Base-by-base conservation (phyloP, 2,113 vertebrate genomes). In the Sinocyclocheilus rhinocerous region DNA sequence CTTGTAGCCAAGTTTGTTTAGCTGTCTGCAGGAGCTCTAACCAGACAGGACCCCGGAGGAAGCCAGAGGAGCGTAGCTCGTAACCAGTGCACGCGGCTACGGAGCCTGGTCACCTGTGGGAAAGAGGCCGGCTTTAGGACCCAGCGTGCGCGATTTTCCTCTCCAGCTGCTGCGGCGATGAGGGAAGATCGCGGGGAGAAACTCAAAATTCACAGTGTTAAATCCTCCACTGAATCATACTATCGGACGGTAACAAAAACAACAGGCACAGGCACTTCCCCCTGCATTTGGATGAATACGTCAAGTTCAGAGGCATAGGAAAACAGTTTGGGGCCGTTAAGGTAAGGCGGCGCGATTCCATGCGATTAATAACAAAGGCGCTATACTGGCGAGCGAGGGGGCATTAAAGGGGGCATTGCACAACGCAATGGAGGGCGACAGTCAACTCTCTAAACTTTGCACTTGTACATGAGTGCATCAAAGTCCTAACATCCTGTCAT, bases 151-250 rank as follows among this genome's bases (percentile, higher is more conserved):
- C 95, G 94, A 95, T 95, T 93, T 90, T 93, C 93, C 93, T 95
- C 94, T 95, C 95, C 95, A 96, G 95, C 95, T 96, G 94, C 95
- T 95, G 95, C 95, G 94, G 94, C 95, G 94, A 94, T 94, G 94
- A 95, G 94, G 91, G 94, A 94, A 95, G 94, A 96, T 94, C 93
- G 94, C 94, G 94, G 93, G 93, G 94, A 95, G 93, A 92, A 96
- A 91, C 93, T 91, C 92, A 92, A 93, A 94, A 93, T 93, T 91
- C 92, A 92, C 88, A 89, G 92, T 91, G 93, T 94, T 92, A 90
- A 92, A 92, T 90, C 89, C 91, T 87, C 91, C 92, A 89, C 77
- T 88, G 91, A 91, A 92, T 87, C 90, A 87, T 84, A 90, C 84
- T 87, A 86, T 86, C 61, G 89, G 85, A 86, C 91, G 89, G 89